Evolutionary conservation across 92 coral and sea anemone genomes (phyloP).

Genomic region (Nematostella vectensis): DNA sequence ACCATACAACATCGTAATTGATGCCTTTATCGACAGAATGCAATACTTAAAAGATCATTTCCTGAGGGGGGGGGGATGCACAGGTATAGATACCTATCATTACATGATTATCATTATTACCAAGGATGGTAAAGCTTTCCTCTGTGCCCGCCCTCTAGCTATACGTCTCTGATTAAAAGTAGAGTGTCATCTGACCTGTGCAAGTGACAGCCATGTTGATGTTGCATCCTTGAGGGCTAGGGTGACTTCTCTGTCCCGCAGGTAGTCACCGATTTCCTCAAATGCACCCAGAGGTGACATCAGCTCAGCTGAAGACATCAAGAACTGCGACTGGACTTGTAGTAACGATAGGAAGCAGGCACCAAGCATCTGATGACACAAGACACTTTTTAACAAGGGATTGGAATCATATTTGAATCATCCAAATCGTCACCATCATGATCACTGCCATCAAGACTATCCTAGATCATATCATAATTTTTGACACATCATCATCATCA

Average conservation of each 20-base stretch:
- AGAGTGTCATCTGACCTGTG: too few species aligned
- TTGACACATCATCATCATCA: constrained; percentile 3
- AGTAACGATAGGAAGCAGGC: constrained; percentile 85
- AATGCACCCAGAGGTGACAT: constrained; percentile 90
- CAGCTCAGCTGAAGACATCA: constrained; percentile 72
- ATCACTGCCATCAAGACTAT: neutral
- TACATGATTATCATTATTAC: too few species aligned
- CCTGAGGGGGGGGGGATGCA: too few species aligned
- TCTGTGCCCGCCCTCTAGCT: too few species aligned
- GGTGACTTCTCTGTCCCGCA: constrained; percentile 99
- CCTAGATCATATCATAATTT: neutral
- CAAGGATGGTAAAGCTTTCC: too few species aligned
- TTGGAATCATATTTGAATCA: neutral
- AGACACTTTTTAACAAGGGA: too few species aligned
- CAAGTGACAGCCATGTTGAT: constrained; percentile 86
- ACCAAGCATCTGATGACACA: constrained; percentile 97
- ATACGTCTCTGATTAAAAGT: too few species aligned
- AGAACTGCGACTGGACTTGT: constrained; percentile 84
- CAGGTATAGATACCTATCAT: too few species aligned
- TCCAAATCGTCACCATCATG: neutral
- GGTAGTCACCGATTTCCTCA: constrained; percentile 97
- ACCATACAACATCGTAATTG: too few species aligned
- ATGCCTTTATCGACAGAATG: too few species aligned
- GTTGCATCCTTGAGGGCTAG: constrained; percentile 98
- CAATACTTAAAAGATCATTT: too few species aligned